Base-by-base conservation (phyloP, 2,797 vertebrate species). In the Natrix natrix region DNA sequence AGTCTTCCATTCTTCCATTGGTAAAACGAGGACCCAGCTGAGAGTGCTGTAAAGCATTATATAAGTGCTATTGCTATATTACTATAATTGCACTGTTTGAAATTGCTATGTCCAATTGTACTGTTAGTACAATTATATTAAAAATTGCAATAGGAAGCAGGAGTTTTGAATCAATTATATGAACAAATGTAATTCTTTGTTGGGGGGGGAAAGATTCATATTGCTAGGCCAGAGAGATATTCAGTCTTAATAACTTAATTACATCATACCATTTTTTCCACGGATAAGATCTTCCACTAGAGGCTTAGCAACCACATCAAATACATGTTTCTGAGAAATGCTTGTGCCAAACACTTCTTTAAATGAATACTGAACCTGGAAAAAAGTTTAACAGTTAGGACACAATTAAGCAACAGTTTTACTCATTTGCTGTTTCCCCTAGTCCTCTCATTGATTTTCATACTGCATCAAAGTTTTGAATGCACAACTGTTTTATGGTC, bases 281-380 rank as follows among this genome's bases (percentile, higher is more conserved):
- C 95, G 98, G 95, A 99, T 97, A 88, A 99, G 98, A 95, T 99
- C 99, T 43, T 99, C 98, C 10, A 99, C 98, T 17, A 99, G 98
- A 43, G 98, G 98, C 90, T 98, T 98, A 55, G 99, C 98, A 94
- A 99, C 98, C 91, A 98, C 97, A 0, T 99, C 98, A 95, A 99
- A 99, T 24, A 99, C 97, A 88, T 99, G 97, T 88, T 96, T 98
- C 96, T 99, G 99, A 37, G 96, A 98, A 3, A 98, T 97, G 2
- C 97, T 98, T 14, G 98, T 97, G 52, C 99, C 98, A 97, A 99
- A 99, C 0, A 99, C 99, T 95, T 98, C 98, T 96, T 99, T 99
- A 97, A 99, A 99, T 0, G 99, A 98, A 96, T 99, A 99, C 87
- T 99, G 99, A 0, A 98, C 99, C 99, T 99, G 95, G 83, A 48